Base-by-base conservation (phyloP, 1,140 invertebrate species). In the Eufriesea mexicana region DNA sequence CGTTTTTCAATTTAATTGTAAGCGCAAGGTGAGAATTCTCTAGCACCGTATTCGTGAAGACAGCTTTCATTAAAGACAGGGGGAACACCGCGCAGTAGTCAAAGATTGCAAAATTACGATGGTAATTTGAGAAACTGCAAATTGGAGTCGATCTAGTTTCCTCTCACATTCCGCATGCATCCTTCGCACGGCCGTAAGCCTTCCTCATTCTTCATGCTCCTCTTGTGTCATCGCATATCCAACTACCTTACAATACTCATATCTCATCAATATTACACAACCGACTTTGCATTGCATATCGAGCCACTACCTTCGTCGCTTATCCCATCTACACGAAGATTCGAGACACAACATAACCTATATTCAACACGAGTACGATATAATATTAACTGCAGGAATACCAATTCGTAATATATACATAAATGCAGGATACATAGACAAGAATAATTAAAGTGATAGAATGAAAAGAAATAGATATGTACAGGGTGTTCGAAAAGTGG, bases 71-170 rank as follows among this genome's bases (percentile, higher is more conserved):
- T 35, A 8, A 28, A 62, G 57, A 35, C n/a, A 61, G 12, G 35
- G 23, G 20, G 16, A 55, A 42, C 20, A 6, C 10, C 5, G 20
- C 8, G 51, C 23, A 35, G 16, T 45, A 6, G 20, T 20, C 6
- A 42, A 49, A 51, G 49, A 78, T 67, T 78, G 23, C 76, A 68
- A 47, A 78, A 78, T 68, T 45, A 7, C 28, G 25, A 12, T 78
- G 64, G 76, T 55, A 67, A 78, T 78, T 68, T 49, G 47, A 68
- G 76, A 67, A 51, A 54, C n/a, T 78, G 64, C 76, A 76, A 76
- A 76, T 78, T 54, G 61, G 20, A 68, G 49, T 42, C 61, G 54
- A 45, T 76, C 74, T 64, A 62, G 61, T 76, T 76, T 64, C 74
- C 74, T 35, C 74, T 61, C 25, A 23, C 61, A 76, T 76, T 76